Base-by-base conservation (phyloP, 2,888 invertebrate species). In the Noctuana brunneofusca region DNA sequence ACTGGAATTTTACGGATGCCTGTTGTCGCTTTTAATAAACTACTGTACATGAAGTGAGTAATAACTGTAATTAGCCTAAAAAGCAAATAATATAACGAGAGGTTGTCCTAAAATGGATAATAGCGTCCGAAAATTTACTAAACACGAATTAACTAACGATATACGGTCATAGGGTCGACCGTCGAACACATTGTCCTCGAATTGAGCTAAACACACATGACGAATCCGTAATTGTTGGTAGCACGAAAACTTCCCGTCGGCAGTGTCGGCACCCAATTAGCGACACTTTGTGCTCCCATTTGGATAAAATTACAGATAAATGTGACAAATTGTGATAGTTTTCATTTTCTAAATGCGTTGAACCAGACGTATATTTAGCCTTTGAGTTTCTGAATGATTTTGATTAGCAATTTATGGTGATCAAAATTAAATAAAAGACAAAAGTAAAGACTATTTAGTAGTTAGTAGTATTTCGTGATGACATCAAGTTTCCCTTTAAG, bases 151-250 rank as follows among this genome's bases (percentile, higher is more conserved):
- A n/a, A 35, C 35, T 35, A 11, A 30, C 2, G 3, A 24, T 5
- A 24, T 1, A 4, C 27, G 35, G 35, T 35, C n/a, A 35, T n/a
- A 58, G 66, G 82, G 81, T 81, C 83, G 77, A 76, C 78, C 71
- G 81, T 81, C 83, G 77, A 76, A 78, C 71, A 68, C 69, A 74
- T 75, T 78, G 73, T 72, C 71, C 69, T 73, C 73, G 67, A 78
- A 79, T 74, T 77, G 73, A 74, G 73, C 76, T 81, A 80, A 84
- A 81, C 75, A 73, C 67, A 69, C 71, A 27, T 46, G 24, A 30
- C 43, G 8, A 43, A 52, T 18, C 2, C 56, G 49, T 65, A 69
- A 68, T 66, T 66, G 58, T 35, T 75, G 79, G 76, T 79, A 73
- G 75, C 75, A 71, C 73, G 64, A 65, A 63, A 65, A 41, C 66